These are phyloP conservation scores for Octodonta nipae DNA, from an alignment of 2,888 invertebrate genomes.

Conservation along the genomic window DNA sequence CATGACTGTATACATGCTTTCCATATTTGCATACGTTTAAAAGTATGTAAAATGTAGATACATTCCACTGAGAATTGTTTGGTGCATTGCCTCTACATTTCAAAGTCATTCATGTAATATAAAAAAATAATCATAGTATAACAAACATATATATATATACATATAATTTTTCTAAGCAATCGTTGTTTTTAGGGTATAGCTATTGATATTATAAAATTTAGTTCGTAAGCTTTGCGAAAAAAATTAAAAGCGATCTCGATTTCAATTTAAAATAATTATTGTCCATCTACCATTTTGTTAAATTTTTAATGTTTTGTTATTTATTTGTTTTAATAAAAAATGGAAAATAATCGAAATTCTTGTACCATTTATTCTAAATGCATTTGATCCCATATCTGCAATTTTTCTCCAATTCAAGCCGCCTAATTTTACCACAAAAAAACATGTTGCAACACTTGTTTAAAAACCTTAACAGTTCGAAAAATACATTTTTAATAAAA, in stretches of 20 bases:
- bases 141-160: conserved; percentile 35
- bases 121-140: conserved; percentile 35
- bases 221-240: conserved; percentile 38
- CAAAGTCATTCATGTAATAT: conserved; percentile 32
- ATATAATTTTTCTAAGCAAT: conserved; percentile 40
- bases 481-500: no score
- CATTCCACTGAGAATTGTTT: conserved; percentile 15
- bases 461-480: no score
- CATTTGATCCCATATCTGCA: no score
- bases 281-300: conserved; percentile 26
- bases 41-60: conserved; percentile 19
- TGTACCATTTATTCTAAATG: no score
- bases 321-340: conserved; percentile 22
- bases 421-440: no score
- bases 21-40: conserved; percentile 32
- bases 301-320: conserved; percentile 21
- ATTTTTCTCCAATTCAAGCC: no score
- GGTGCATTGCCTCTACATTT: conserved; percentile 30
- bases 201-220: conserved; percentile 37
- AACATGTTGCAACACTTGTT: no score
- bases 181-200: conserved; percentile 38
- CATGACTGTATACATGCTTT: conserved; percentile 35
- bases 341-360: no score
- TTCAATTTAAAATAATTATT: conserved; percentile 27
- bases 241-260: conserved; percentile 36